Evolutionary conservation across 2,113 vertebrate species (phyloP).

Genomic region (Typhlomys cinereus): DNA sequence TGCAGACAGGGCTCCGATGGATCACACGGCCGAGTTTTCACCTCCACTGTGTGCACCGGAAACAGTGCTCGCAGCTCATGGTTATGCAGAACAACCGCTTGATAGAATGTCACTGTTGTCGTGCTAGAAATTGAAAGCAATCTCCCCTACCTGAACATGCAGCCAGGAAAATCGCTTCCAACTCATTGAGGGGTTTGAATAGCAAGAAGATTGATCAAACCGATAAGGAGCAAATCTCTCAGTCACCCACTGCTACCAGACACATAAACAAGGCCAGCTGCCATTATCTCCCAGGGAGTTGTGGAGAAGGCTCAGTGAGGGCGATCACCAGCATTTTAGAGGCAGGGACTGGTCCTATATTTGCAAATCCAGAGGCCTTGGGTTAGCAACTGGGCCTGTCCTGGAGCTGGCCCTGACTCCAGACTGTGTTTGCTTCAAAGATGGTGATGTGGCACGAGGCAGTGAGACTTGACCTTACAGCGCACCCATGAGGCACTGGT

Average conservation of each 20-base stretch:
- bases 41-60: not conserved
- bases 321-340: not conserved
- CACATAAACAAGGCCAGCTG: conserved; percentile 40
- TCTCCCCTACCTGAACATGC: conserved; percentile 74
- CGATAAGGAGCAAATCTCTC: conserved; percentile 75
- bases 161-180: conserved; percentile 82
- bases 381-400: not conserved
- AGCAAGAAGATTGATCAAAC: conserved; percentile 82
- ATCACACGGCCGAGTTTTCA: not conserved
- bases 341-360: not conserved
- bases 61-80: not conserved
- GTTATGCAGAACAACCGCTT: conserved; percentile 73
- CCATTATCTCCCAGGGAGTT: too few species aligned
- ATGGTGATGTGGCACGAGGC: not conserved
- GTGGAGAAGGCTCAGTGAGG: not conserved
- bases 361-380: not conserved
- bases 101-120: conserved; percentile 68
- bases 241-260: conserved; percentile 41
- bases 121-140: conserved; percentile 81
- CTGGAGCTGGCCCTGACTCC: not conserved
- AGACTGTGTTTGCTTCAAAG: not conserved
- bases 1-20: conserved; percentile 49
- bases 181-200: conserved; percentile 80
- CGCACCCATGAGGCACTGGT: too few species aligned
- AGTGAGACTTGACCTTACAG: not conserved